These are phyloP conservation scores for Drosophila setifemur DNA, from an alignment of 1,140 invertebrate genomes.

Conservation along the genomic window DNA sequence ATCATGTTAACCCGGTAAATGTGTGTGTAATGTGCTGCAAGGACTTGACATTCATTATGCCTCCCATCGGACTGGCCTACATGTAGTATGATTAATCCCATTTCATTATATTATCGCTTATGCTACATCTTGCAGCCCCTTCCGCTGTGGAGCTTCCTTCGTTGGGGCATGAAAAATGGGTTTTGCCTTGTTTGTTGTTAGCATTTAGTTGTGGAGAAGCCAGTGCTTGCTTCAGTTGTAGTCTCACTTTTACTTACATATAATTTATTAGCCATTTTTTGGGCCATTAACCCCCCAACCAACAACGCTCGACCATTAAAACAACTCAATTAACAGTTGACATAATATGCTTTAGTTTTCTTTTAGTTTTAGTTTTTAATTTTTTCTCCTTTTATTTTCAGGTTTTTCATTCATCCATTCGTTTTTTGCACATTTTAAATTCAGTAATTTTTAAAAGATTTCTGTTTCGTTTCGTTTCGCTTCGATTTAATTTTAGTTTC, in stretches of 20 bases:
- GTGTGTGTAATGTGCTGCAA: constrained; percentile 41
- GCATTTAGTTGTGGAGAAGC: constrained; percentile 36
- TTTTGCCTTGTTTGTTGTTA: constrained; percentile 51
- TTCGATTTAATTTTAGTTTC: constrained; percentile 12
- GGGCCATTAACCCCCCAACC: constrained; percentile 13
- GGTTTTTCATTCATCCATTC: constrained; percentile 42
- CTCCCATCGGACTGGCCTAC: constrained; percentile 30
- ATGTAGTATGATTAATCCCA: constrained; percentile 74
- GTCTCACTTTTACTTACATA: constrained; percentile 37
- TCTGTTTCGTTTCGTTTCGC: constrained; percentile 14
- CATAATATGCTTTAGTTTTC: constrained; percentile 71
- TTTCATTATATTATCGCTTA: constrained; percentile 72
- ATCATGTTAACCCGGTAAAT: constrained; percentile 41
- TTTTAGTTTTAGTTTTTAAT: constrained; percentile 45
- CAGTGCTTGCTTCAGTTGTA: constrained; percentile 14
- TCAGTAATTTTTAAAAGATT: constrained; percentile 60
- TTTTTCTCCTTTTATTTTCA: constrained; percentile 43
- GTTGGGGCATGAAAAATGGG: constrained; percentile 67
- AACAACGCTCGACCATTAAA: constrained; percentile 48
- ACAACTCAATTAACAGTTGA: constrained; percentile 80
- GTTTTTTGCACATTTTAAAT: constrained; percentile 52
- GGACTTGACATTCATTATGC: constrained; percentile 43
- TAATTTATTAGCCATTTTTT: constrained; percentile 47
- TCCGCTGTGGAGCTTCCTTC: constrained; percentile 13
- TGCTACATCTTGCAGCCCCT: constrained; percentile 33